Conservation (phyloP, 1,140 invertebrate species). For the Druon quercuslanigerum region DNA sequence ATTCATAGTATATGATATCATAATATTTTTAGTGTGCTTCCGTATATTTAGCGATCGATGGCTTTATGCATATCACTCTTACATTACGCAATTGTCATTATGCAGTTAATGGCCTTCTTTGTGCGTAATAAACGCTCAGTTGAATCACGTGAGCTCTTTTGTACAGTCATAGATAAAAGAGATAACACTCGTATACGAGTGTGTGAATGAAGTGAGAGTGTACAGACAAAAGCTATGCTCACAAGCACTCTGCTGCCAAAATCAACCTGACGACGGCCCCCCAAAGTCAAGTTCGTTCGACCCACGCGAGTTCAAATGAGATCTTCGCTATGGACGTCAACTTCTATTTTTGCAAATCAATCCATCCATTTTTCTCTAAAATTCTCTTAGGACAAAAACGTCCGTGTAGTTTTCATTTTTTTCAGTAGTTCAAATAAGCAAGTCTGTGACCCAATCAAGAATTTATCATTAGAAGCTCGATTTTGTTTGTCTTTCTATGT, state of each 20-base stretch:
- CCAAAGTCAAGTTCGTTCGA: constrained; percentile 10
- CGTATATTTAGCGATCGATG: too few species aligned
- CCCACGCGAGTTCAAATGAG: background rate
- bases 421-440: too few species aligned
- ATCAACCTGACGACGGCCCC: constrained; percentile 7
- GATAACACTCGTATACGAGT: background rate
- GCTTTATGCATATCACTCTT: background rate
- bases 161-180: background rate
- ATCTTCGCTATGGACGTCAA: background rate
- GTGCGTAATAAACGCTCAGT: background rate
- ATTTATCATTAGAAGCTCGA: too few species aligned
- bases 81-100: background rate
- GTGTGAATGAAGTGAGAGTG: background rate
- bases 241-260: constrained; percentile 1
- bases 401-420: too few species aligned
- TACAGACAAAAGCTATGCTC: background rate
- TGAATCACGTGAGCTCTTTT: background rate
- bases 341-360: background rate
- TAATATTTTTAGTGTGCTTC: too few species aligned
- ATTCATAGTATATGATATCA: too few species aligned
- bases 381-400: too few species aligned
- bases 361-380: too few species aligned
- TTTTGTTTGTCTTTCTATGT: too few species aligned
- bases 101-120: constrained; percentile 5
- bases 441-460: too few species aligned